phyloP scores from a whole-genome alignment of 2,888 invertebrate species.

The Tetranychus truncatus region DNA sequence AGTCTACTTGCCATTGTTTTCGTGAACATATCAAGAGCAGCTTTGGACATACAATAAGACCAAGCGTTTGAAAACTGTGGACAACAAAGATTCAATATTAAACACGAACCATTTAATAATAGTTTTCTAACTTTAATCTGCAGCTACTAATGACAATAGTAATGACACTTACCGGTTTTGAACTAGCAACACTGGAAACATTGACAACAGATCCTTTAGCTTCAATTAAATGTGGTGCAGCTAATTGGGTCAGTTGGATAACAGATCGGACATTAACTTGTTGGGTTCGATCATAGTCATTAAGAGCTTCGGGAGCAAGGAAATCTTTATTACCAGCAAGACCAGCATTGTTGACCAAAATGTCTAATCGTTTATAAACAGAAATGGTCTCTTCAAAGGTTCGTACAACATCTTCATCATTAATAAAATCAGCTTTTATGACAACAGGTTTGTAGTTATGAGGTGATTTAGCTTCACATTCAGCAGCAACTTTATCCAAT shows the following conservation, averaged over 20 bases:
- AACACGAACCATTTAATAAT: neutral
- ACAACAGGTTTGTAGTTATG: neutral
- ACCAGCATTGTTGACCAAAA: constrained; percentile 18
- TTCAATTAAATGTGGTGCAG: constrained; percentile 12
- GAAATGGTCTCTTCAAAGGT: neutral
- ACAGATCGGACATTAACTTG: constrained; percentile 13
- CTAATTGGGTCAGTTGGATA: constrained; percentile 12
- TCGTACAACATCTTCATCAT: neutral
- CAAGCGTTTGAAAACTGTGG: neutral
- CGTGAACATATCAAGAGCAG: constrained; percentile 10
- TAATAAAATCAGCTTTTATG: neutral
- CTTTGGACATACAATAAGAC: constrained; percentile 14
- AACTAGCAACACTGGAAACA: neutral
- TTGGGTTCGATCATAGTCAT: constrained; percentile 8
- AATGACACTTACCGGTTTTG: neutral
- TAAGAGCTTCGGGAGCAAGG: neutral
- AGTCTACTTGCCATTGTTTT: neutral
- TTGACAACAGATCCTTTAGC: constrained; percentile 13
- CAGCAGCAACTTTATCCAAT: neutral
- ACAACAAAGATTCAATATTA: neutral
- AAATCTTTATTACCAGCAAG: neutral
- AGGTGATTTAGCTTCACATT: neutral
- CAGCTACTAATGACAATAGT: neutral
- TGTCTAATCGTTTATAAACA: constrained; percentile 12
- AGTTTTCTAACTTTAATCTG: neutral